Evolutionary conservation across 2,113 vertebrate genomes (phyloP).

Genomic region (Crotalus horridus): DNA sequence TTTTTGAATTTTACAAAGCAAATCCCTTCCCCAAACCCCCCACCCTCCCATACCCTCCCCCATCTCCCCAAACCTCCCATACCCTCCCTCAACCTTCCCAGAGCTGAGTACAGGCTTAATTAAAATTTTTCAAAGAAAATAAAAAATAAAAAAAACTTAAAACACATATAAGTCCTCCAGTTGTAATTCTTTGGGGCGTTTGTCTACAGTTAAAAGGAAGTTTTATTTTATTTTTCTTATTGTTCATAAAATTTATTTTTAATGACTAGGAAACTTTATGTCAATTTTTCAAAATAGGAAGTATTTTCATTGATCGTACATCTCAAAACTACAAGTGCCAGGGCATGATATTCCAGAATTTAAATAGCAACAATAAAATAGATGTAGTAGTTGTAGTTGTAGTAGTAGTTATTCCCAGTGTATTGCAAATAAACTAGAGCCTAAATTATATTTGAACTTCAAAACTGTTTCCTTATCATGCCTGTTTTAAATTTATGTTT

Average conservation of each 20-base stretch:
- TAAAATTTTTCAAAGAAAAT: no score
- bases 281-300: background rate
- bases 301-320: background rate
- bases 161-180: no score
- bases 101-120: no score
- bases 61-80: no score
- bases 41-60: no score
- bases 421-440: background rate
- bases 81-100: no score
- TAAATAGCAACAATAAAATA: background rate
- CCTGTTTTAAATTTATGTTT: background rate
- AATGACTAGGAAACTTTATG: background rate
- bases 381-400: background rate
- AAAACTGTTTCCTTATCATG: background rate
- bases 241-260: background rate
- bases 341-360: background rate
- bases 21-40: no score
- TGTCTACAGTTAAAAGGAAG: background rate
- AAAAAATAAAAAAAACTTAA: no score
- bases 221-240: background rate
- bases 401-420: background rate
- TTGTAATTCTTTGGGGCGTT: background rate
- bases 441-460: background rate
- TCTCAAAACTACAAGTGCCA: background rate
- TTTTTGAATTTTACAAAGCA: no score